Percentiles rank a stretch among this genome's conserved stretches.
phyloP scores from a whole-genome alignment of 53 echinoderm and acorn worm species.

The Holothuria leucospilota region DNA sequence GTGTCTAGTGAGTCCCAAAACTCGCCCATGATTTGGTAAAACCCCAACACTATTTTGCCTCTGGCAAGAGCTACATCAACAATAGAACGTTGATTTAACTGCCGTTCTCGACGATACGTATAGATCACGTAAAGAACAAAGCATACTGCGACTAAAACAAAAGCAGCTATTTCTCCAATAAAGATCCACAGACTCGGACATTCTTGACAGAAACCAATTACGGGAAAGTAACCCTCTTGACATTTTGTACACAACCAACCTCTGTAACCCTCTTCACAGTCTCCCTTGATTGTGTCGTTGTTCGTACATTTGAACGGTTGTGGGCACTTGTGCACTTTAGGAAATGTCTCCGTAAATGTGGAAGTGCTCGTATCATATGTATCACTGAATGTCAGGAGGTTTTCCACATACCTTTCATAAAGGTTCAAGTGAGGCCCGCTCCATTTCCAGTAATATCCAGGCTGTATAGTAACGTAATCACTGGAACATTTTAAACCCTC shows the following conservation, averaged over 20 bases:
- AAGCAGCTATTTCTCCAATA: background rate
- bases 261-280: conserved; percentile 11
- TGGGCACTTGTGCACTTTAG: conserved; percentile 13
- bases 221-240: background rate
- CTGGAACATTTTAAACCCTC: conserved; percentile 16
- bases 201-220: background rate
- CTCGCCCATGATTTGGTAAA: conserved; percentile 47
- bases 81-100: background rate
- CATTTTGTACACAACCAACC: conserved; percentile 28
- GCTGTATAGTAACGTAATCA: background rate
- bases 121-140: background rate
- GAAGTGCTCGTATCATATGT: background rate
- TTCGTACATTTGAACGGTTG: conserved; percentile 7
- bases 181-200: background rate
- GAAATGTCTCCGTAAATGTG: conserved; percentile 4
- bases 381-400: background rate
- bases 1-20: conserved; percentile 38
- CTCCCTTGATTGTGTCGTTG: background rate
- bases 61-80: background rate
- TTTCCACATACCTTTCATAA: conserved; percentile 17
- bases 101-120: background rate
- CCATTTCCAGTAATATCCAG: conserved; percentile 49
- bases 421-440: background rate
- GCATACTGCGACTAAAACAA: background rate
- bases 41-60: conserved; percentile 27